Evolutionary conservation across 64 coral and sea anemone genomes (phyloP).

Genomic region (Porites australiensis): DNA sequence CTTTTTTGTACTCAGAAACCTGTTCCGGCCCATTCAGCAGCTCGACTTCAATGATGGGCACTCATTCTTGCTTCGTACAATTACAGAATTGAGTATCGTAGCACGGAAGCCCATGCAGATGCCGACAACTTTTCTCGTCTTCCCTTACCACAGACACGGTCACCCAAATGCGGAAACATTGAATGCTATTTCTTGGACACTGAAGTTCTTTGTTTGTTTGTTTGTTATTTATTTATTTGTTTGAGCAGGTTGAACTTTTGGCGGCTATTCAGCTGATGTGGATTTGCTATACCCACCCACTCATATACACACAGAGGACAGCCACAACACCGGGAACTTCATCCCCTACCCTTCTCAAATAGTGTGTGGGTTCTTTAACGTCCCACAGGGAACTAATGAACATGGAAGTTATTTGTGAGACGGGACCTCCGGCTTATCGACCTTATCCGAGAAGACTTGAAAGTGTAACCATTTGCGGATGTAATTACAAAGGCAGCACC

Average conservation of each 20-base stretch:
- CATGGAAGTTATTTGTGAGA: too few species aligned
- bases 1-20: slow-evolving; percentile 48
- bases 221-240: not conserved
- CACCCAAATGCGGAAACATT: slow-evolving; percentile 32
- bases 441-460: too few species aligned
- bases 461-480: too few species aligned
- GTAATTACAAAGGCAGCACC: too few species aligned
- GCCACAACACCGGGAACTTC: too few species aligned
- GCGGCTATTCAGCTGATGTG: slow-evolving; percentile 5
- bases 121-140: slow-evolving; percentile 7
- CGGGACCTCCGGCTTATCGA: too few species aligned
- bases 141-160: slow-evolving; percentile 66
- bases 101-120: not conserved
- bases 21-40: slow-evolving; percentile 49
- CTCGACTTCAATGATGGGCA: slow-evolving; percentile 64
- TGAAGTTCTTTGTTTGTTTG: too few species aligned
- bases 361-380: too few species aligned
- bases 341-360: too few species aligned
- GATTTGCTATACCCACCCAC: not conserved
- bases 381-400: too few species aligned
- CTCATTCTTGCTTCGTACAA: slow-evolving; percentile 31
- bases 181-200: slow-evolving; percentile 58
- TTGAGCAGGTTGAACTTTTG: slow-evolving; percentile 5
- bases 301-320: not conserved
- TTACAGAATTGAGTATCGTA: too few species aligned